Percentiles rank a stretch among this genome's conserved stretches.
These are phyloP conservation scores for Gopherus evgoodei DNA, from an alignment of 2,113 vertebrate genomes.

Conservation along the genomic window DNA sequence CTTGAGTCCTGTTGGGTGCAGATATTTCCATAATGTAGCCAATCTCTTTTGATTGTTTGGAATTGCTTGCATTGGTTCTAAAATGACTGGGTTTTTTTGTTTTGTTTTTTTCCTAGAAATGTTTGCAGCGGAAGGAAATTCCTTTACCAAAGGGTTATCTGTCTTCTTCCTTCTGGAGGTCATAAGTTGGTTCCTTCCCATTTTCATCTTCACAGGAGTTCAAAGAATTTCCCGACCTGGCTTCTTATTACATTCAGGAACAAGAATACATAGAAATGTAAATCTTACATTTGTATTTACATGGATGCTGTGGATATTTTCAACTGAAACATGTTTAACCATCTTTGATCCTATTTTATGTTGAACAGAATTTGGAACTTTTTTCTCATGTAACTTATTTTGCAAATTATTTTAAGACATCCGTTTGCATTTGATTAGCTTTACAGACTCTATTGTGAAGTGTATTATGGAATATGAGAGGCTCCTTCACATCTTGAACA, in stretches of 20 bases:
- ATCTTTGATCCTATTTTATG: background rate
- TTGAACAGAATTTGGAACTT: background rate
- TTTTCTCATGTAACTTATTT: background rate
- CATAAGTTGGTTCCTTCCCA: conserved; percentile 55
- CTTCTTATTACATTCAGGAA: background rate
- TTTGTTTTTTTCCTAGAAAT: conserved; percentile 71
- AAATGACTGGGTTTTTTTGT: background rate
- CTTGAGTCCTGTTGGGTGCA: background rate
- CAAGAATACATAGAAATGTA: background rate
- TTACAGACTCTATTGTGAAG: background rate
- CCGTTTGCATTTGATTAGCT: background rate
- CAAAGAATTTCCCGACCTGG: background rate
- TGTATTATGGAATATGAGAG: background rate
- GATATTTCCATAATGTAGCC: background rate
- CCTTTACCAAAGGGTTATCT: conserved; percentile 88
- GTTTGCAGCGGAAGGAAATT: conserved; percentile 78
- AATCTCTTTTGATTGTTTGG: background rate
- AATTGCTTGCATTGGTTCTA: background rate
- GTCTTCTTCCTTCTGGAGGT: conserved; percentile 86
- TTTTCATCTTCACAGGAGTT: background rate
- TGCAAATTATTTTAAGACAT: background rate
- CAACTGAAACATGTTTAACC: background rate
- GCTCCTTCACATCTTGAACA: background rate
- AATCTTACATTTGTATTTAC: background rate
- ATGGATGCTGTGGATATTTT: background rate